Conservation (phyloP, 1,140 invertebrate genomes). For the Heliconius congener region DNA sequence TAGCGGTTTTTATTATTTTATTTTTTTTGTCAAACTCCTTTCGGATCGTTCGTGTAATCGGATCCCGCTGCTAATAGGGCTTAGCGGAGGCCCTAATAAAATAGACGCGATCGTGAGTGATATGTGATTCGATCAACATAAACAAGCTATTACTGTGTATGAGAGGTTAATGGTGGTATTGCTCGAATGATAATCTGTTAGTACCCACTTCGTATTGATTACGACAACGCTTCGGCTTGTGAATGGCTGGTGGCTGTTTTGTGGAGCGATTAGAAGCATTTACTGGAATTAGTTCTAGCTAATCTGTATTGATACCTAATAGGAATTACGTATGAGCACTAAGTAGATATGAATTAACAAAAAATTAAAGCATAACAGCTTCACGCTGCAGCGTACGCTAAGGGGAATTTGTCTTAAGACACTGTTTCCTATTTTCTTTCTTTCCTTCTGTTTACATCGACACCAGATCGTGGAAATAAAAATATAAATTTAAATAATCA, state of each 20-base stretch:
- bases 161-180: constrained; percentile 65
- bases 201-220: constrained; percentile 10
- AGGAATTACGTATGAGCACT: not conserved
- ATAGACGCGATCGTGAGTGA: constrained; percentile 60
- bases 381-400: too few species aligned
- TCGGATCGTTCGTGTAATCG: constrained; percentile 63
- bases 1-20: constrained; percentile 59
- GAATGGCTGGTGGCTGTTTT: not conserved
- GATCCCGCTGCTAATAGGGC: constrained; percentile 56
- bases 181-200: constrained; percentile 32
- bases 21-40: constrained; percentile 57
- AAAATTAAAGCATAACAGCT: too few species aligned
- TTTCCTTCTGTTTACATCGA: too few species aligned
- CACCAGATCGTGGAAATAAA: too few species aligned
- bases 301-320: not conserved
- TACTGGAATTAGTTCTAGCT: not conserved
- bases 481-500: too few species aligned
- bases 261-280: not conserved
- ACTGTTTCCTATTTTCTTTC: too few species aligned
- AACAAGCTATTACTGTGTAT: constrained; percentile 60
- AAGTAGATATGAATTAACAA: not conserved
- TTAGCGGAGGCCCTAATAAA: constrained; percentile 52
- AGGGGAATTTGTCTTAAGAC: too few species aligned
- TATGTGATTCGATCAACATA: constrained; percentile 73
- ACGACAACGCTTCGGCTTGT: not conserved